phyloP scores from a whole-genome alignment of 2,797 vertebrate genomes.

The Vespertilio murinus region DNA sequence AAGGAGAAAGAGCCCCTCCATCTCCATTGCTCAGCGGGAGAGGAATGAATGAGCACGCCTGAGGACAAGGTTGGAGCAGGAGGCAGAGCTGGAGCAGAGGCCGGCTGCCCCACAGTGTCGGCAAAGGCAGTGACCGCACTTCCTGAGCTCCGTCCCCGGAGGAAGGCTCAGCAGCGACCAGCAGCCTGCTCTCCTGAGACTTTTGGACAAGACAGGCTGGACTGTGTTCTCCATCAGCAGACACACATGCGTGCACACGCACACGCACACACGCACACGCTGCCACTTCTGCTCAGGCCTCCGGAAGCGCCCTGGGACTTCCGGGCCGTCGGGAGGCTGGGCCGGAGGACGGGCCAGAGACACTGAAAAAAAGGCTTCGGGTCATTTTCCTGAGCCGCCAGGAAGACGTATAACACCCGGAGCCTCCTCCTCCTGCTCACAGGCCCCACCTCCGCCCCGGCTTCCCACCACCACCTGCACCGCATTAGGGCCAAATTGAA shows the following conservation, averaged over 20 bases:
- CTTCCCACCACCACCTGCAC: slow-evolving; percentile 4
- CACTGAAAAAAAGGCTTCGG: background rate
- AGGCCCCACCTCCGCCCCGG: background rate
- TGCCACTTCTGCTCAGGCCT: slow-evolving; percentile 70
- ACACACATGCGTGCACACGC: too few species aligned
- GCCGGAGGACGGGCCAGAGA: background rate
- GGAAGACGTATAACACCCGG: slow-evolving; percentile 26
- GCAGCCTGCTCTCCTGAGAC: background rate
- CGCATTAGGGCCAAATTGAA: slow-evolving; percentile 72
- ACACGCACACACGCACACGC: background rate
- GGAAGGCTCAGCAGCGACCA: background rate
- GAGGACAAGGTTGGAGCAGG: background rate
- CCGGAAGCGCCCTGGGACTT: background rate
- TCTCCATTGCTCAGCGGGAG: background rate
- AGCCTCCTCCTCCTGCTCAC: background rate
- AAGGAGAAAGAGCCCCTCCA: background rate
- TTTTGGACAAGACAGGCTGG: background rate
- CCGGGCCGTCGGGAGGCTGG: background rate
- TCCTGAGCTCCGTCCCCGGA: background rate
- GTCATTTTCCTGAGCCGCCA: slow-evolving; percentile 12
- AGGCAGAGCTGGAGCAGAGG: background rate
- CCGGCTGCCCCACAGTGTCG: background rate
- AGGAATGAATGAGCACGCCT: background rate
- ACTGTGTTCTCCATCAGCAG: background rate
- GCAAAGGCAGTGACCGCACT: background rate